Conservation (phyloP, 2,113 vertebrate species). For the Tricholaema leucomelas region DNA sequence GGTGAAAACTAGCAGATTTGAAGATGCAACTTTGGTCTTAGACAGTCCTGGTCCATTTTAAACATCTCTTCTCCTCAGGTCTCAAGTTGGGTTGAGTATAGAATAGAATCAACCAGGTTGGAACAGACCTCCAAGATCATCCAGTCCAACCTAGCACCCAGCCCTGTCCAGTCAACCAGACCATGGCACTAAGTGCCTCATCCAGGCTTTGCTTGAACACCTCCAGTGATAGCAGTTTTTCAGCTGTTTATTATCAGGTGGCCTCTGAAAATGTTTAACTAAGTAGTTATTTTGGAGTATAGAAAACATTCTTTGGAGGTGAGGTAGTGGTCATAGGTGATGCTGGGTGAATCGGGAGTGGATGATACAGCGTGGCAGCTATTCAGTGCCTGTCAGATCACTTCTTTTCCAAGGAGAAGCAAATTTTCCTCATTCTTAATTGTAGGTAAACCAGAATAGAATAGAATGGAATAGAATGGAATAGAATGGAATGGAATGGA, state of each 20-base stretch:
- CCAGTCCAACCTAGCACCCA: too few relatives aligned
- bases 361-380: not conserved
- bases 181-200: too few relatives aligned
- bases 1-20: not conserved
- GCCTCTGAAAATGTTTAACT: slow-evolving; percentile 8
- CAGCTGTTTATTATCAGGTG: not conserved
- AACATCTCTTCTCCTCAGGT: not conserved
- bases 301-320: not conserved
- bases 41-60: not conserved
- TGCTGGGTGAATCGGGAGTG: not conserved
- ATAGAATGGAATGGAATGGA: too few relatives aligned
- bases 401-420: not conserved
- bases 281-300: slow-evolving; percentile 25
- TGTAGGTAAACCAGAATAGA: slow-evolving; percentile 47
- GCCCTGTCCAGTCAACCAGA: too few relatives aligned
- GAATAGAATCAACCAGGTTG: too few relatives aligned
- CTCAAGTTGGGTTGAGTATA: not conserved
- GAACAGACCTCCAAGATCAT: too few relatives aligned
- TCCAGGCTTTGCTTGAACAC: too few relatives aligned
- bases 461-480: too few relatives aligned
- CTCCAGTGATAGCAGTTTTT: too few relatives aligned
- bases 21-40: not conserved
- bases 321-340: slow-evolving; percentile 11
- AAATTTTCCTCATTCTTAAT: slow-evolving; percentile 15
- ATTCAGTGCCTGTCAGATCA: not conserved